Evolutionary conservation across 2,113 vertebrate genomes (phyloP).

Genomic region (Podilymbus podiceps): DNA sequence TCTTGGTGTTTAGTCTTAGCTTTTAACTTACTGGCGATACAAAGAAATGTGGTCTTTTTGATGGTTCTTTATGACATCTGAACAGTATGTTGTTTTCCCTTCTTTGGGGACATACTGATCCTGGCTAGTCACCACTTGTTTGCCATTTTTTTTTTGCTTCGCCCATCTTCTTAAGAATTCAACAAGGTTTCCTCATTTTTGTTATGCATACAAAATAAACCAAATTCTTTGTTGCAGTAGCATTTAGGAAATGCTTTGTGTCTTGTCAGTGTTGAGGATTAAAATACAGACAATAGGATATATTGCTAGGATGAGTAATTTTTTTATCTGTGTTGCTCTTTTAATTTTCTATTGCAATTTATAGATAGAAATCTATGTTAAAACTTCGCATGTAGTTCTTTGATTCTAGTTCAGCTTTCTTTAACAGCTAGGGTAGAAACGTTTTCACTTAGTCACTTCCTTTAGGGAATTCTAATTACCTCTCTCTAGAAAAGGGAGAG

Average conservation of each 20-base stretch:
- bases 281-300: background rate
- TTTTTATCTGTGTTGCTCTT: background rate
- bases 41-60: background rate
- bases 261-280: background rate
- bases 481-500: background rate
- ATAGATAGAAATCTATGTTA: background rate
- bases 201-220: background rate
- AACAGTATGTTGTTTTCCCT: background rate
- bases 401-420: background rate
- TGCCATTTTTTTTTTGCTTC: background rate
- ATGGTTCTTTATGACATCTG: background rate
- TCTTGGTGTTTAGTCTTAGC: background rate
- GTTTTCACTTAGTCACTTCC: background rate
- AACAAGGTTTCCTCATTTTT: background rate
- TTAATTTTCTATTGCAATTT: background rate
- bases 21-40: background rate
- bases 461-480: background rate
- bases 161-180: background rate
- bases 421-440: background rate
- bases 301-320: background rate
- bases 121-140: background rate
- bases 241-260: background rate
- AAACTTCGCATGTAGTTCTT: background rate
- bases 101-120: background rate
- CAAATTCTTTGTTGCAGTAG: background rate